These are phyloP conservation scores for Nasonia longicornis DNA, from an alignment of 1,140 invertebrate species.

Conservation along the genomic window DNA sequence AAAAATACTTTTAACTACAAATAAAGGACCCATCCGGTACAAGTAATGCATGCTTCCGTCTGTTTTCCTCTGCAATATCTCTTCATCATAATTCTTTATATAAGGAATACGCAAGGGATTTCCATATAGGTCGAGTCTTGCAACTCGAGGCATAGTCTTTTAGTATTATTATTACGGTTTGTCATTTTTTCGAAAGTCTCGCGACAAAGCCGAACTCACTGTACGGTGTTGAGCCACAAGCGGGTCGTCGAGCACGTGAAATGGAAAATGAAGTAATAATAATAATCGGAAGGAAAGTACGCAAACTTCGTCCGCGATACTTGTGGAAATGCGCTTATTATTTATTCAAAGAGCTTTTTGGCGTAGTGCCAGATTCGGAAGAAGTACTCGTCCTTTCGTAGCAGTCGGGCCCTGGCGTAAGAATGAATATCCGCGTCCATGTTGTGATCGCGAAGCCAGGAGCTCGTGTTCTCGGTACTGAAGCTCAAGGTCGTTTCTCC, in stretches of 20 bases:
- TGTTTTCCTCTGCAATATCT: not conserved
- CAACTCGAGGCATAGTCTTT: slow-evolving; percentile 16
- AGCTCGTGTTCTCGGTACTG: slow-evolving; percentile 92
- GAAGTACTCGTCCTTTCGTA: slow-evolving; percentile 92
- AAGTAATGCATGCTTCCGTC: not conserved
- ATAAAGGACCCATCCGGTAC: slow-evolving; percentile 44
- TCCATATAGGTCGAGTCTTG: not conserved
- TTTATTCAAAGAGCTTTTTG: slow-evolving; percentile 83
- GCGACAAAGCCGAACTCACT: not conserved
- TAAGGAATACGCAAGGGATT: slow-evolving; percentile 38
- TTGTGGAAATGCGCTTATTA: slow-evolving; percentile 71
- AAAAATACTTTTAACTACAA: slow-evolving; percentile 34
- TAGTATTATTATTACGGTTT: slow-evolving; percentile 31
- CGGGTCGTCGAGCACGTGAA: not conserved
- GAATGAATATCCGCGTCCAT: slow-evolving; percentile 93
- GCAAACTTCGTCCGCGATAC: slow-evolving; percentile 38
- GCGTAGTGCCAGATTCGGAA: slow-evolving; percentile 92
- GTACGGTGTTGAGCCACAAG: not conserved
- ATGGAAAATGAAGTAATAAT: not conserved
- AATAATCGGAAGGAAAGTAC: slow-evolving; percentile 25
- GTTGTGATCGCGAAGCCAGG: slow-evolving; percentile 89
- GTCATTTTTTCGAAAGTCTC: not conserved
- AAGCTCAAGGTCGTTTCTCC: slow-evolving; percentile 80
- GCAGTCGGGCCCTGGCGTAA: slow-evolving; percentile 84
- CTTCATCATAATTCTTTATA: slow-evolving; percentile 13